Evolutionary conservation across 2,888 invertebrate genomes (phyloP).

Genomic region (Smittia aterrima): DNA sequence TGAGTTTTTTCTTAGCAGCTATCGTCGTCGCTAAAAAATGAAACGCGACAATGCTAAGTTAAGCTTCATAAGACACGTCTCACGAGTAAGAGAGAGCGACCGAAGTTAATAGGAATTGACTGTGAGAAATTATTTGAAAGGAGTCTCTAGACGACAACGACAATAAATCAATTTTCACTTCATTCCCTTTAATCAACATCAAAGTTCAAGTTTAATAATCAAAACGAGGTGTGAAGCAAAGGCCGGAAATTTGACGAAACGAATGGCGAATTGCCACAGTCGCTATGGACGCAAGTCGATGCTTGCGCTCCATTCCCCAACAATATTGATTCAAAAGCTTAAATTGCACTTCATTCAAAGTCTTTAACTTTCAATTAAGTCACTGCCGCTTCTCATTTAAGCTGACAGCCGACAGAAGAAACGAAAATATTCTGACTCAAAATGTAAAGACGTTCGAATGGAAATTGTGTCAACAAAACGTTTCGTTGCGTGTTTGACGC

Average conservation of each 20-base stretch:
- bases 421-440: neutral
- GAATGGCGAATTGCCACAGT: neutral
- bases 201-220: neutral
- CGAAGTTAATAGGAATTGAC: neutral
- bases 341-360: no score
- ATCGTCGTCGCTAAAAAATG: neutral
- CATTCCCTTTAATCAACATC: neutral
- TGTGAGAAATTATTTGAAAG: conserved; percentile 13
- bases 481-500: neutral
- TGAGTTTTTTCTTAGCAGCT: neutral
- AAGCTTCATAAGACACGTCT: conserved; percentile 7
- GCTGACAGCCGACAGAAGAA: no score
- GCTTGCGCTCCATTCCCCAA: no score
- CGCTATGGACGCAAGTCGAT: no score
- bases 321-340: no score
- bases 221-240: neutral
- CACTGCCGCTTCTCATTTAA: no score
- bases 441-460: neutral
- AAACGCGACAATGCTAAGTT: neutral
- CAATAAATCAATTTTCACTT: conserved; percentile 25
- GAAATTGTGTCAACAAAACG: conserved; percentile 8
- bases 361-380: no score
- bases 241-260: neutral
- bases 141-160: neutral
- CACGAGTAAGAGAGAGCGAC: neutral